Percentiles rank a stretch among this genome's conserved stretches.
Conservation (phyloP, 2,113 vertebrate genomes). For the Coturnix japonica region DNA sequence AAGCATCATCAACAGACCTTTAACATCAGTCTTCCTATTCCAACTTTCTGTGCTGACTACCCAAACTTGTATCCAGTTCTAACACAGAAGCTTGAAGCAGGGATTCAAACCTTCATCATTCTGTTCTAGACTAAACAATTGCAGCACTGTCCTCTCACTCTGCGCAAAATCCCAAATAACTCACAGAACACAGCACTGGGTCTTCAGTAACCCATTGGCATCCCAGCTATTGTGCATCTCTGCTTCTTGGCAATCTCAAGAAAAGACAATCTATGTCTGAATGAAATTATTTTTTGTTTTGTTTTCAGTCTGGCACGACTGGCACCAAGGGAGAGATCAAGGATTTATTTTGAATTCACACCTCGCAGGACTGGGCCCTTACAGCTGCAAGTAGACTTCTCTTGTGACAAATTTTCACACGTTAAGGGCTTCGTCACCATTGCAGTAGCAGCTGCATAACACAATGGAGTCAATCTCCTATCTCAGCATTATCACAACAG, state of each 20-base stretch:
- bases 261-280: background rate
- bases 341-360: slow-evolving; percentile 74
- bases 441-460: slow-evolving; percentile 63
- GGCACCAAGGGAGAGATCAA: slow-evolving; percentile 60
- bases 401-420: slow-evolving; percentile 73
- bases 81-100: accelerated
- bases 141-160: background rate
- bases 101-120: background rate
- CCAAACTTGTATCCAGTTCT: background rate
- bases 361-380: slow-evolving; percentile 64
- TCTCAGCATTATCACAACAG: background rate
- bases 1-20: background rate
- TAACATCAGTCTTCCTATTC: background rate
- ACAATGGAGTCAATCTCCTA: background rate
- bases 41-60: background rate
- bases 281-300: background rate
- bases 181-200: background rate
- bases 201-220: background rate
- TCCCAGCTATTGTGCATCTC: background rate
- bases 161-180: background rate
- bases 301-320: slow-evolving; percentile 60
- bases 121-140: background rate
- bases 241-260: background rate
- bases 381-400: slow-evolving; percentile 77
- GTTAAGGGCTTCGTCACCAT: slow-evolving; percentile 73